A percentile compares a stretch with the other conserved stretches of the same genome.
phyloP scores from a whole-genome alignment of 2,888 invertebrate genomes.

The Zeuzera pyrina region DNA sequence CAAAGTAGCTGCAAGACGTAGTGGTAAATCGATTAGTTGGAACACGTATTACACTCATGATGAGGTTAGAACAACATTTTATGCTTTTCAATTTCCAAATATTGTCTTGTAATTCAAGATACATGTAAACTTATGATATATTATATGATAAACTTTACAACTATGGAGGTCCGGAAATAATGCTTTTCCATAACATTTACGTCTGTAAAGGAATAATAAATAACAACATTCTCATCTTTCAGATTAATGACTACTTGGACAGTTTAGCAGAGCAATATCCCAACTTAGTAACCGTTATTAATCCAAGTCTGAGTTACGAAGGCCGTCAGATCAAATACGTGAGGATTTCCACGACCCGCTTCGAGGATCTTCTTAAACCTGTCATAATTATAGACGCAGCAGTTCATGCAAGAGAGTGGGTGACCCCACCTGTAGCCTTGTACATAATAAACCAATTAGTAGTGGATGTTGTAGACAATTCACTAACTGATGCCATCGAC shows the following conservation, averaged over 20 bases:
- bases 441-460: slow-evolving; percentile 79
- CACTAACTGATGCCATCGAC: slow-evolving; percentile 72
- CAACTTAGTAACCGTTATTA: slow-evolving; percentile 61
- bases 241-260: slow-evolving; percentile 69
- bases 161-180: no score
- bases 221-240: slow-evolving; percentile 14
- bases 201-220: neutral
- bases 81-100: no score
- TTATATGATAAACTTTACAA: no score
- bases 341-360: slow-evolving; percentile 70
- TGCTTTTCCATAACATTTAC: neutral
- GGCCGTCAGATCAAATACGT: slow-evolving; percentile 73
- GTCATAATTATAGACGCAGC: slow-evolving; percentile 75
- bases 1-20: slow-evolving; percentile 28
- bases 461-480: slow-evolving; percentile 59
- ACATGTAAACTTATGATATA: no score
- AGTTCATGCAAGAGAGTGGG: slow-evolving; percentile 82
- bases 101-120: neutral
- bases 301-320: slow-evolving; percentile 73
- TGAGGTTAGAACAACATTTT: slow-evolving; percentile 39
- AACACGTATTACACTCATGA: slow-evolving; percentile 44
- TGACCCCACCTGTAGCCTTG: slow-evolving; percentile 77
- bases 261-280: slow-evolving; percentile 55
- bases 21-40: slow-evolving; percentile 42
- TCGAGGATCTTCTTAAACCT: slow-evolving; percentile 60